These are phyloP conservation scores for Macaria liturata DNA, from an alignment of 2,888 invertebrate genomes.

Conservation along the genomic window DNA sequence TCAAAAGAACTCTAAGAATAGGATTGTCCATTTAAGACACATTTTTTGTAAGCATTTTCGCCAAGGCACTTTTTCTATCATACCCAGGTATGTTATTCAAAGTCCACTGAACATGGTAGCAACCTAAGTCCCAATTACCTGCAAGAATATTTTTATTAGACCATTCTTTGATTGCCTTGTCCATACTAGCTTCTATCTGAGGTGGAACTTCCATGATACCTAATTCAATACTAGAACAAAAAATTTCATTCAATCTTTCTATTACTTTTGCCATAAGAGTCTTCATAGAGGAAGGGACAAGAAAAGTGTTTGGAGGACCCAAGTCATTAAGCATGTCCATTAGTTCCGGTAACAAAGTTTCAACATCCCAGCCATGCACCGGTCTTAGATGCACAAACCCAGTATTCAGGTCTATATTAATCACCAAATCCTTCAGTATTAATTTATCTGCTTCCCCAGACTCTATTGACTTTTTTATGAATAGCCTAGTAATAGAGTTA, in stretches of 20 bases:
- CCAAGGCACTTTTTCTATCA: conserved; percentile 21
- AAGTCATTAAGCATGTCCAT: not conserved
- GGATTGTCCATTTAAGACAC: no score
- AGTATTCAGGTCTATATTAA: not conserved
- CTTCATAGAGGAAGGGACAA: not conserved
- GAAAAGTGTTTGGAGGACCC: not conserved
- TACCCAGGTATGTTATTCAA: conserved; percentile 7
- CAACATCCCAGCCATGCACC: not conserved
- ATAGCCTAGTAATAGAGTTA: no score
- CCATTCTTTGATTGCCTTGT: no score
- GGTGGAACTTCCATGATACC: no score
- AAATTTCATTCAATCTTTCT: not conserved
- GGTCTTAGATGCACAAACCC: not conserved
- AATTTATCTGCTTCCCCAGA: no score
- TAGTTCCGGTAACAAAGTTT: not conserved
- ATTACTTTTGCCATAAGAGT: not conserved
- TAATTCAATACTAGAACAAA: no score
- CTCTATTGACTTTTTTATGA: no score
- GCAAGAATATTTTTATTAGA: no score
- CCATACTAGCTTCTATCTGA: no score
- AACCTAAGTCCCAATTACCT: not conserved
- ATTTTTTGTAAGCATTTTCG: not conserved
- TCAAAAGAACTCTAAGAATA: no score
- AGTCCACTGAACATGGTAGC: not conserved
- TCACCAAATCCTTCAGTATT: no score